Base-by-base conservation (phyloP, 2,888 invertebrate species). In the Carabus problematicus region DNA sequence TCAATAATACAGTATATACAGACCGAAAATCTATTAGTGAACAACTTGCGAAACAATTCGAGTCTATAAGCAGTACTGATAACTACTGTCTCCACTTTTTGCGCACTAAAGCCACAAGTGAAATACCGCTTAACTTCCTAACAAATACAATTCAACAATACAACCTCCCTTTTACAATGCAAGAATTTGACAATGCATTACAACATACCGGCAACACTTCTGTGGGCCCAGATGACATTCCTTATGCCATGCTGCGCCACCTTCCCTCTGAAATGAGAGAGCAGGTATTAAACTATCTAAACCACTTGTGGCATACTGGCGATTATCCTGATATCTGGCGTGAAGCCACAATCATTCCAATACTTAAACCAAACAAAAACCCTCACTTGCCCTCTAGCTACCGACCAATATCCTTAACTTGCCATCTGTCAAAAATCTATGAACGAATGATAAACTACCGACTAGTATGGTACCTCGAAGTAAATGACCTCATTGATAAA, bases 351-450 rank as follows among this genome's bases (percentile, higher is more conserved):
- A 52, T 14, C 19, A 11, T 14, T 2, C 19, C 14, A 18, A 18
- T 52, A 4, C 18, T 18, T 8, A 52, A 52, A 16, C 16, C 8
- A 11, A 3, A 16, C 14, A 52, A 52, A 14, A 19, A 52, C 16
- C 52, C 16, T 9, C 16, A 8, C 8, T 16, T 9, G 19, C 52
- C 52, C 16, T 11, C 16, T 52, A 52, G 52, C 12, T 52, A 52
- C 12, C 52, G 52, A 18, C 19, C 52, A 7, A 52, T 52, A 52
- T 52, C 18, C 16, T 16, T 52, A 11, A 52, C 49, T 3, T 49
- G 49, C 49, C 49, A 49, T 49, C 7, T 49, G 12, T 52, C 52
- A 52, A 52, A 52, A 6, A 52, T 52, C 8, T 52, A 52, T 14
- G 52, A 52, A 52, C 52, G 7, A 11, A 16, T 52, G 52, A 52